phyloP scores from a whole-genome alignment of 2,797 vertebrate genomes.

The Sebastes baramenuke region DNA sequence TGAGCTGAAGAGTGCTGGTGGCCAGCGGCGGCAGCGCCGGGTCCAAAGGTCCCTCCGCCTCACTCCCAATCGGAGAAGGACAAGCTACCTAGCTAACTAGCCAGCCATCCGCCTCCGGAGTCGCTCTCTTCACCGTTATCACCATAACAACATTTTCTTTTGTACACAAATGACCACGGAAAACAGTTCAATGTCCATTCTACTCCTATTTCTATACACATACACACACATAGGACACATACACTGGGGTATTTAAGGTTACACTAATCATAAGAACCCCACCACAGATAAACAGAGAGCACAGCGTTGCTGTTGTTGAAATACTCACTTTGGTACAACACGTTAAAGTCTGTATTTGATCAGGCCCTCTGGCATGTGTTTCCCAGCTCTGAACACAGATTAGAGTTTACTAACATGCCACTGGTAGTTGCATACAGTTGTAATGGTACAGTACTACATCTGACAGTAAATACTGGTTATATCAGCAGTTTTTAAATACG shows the following conservation, averaged over 20 bases:
- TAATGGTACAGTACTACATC: slow-evolving; percentile 48
- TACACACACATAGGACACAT: background rate
- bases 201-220: background rate
- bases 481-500: slow-evolving; percentile 13
- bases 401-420: slow-evolving; percentile 61
- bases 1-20: no score
- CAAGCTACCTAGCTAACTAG: no score
- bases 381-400: slow-evolving; percentile 37
- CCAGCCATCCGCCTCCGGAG: no score
- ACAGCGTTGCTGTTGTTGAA: slow-evolving; percentile 39
- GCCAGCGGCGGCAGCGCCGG: no score
- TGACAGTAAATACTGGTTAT: slow-evolving; percentile 48
- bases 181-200: no score
- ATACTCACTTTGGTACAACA: slow-evolving; percentile 75
- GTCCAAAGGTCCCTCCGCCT: no score
- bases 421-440: slow-evolving; percentile 59
- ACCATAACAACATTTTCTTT: no score
- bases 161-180: background rate
- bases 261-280: slow-evolving; percentile 33
- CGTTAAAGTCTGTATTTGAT: slow-evolving; percentile 32
- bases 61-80: no score
- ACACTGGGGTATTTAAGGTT: slow-evolving; percentile 32
- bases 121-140: no score
- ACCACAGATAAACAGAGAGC: slow-evolving; percentile 40
- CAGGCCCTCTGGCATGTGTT: slow-evolving; percentile 30